Evolutionary conservation across 2,888 invertebrate species (phyloP).

Genomic region (Drosophila macrospina): DNA sequence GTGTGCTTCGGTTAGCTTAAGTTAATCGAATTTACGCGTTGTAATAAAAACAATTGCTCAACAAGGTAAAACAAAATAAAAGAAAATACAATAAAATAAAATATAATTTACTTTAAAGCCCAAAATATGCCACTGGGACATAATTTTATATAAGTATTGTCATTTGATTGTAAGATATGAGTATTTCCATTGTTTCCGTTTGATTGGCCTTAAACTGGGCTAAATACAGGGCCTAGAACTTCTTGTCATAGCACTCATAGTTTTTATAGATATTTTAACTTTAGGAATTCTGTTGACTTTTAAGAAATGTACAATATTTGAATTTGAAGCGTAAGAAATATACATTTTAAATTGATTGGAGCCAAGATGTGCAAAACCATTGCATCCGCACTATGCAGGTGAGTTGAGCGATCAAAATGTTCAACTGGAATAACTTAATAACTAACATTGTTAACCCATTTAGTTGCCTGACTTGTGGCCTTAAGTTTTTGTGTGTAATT

Average conservation of each 20-base stretch:
- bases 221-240: background rate
- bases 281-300: background rate
- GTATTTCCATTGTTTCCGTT: conserved; percentile 27
- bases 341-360: background rate
- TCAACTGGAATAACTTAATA: background rate
- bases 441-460: background rate
- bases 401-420: background rate
- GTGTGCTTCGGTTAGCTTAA: conserved; percentile 46
- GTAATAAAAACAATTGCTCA: conserved; percentile 62
- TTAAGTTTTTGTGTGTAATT: background rate
- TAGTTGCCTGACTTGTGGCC: conserved; percentile 3
- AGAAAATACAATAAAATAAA: conserved; percentile 53
- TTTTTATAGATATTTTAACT: background rate
- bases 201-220: background rate
- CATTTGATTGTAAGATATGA: conserved; percentile 18
- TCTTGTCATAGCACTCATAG: background rate
- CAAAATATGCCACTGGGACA: conserved; percentile 55
- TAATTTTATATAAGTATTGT: conserved; percentile 9
- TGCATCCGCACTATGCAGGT: background rate
- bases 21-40: conserved; percentile 70
- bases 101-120: conserved; percentile 66
- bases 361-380: conserved; percentile 4
- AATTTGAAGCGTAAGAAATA: background rate
- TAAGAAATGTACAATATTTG: background rate
- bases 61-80: conserved; percentile 23